Percentiles rank a stretch among this genome's conserved stretches.
Conservation (phyloP, 2,113 vertebrate species). For the Asarcornis scutulata region DNA sequence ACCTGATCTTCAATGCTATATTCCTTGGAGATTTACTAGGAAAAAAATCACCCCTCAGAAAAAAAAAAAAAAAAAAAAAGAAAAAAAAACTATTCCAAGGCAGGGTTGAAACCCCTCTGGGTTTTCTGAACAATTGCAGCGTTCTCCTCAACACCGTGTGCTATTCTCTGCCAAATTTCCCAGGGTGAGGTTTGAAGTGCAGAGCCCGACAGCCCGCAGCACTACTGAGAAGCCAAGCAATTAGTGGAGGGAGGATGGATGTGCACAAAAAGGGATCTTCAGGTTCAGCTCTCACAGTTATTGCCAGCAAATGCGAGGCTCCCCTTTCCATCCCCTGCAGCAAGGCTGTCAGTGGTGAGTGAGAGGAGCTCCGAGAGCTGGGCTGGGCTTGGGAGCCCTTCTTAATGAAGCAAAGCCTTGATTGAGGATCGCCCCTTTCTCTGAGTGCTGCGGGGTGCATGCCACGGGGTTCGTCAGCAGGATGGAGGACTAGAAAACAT, state of each 20-base stretch:
- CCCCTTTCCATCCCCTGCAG: not conserved
- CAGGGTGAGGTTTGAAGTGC: not conserved
- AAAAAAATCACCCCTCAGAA: not conserved
- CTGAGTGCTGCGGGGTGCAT: rapidly evolving
- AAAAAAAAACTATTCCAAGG: not conserved
- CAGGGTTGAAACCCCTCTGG: not conserved
- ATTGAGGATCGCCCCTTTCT: not conserved
- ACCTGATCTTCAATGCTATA: not conserved
- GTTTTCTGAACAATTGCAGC: conserved; percentile 26
- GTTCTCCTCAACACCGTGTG: conserved; percentile 13
- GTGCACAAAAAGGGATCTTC: not conserved
- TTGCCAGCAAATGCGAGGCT: not conserved
- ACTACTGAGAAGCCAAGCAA: not conserved
- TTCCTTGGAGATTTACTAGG: conserved; percentile 14
- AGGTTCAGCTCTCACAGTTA: not conserved
- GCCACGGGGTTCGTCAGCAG: rapidly evolving
- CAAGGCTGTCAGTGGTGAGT: not conserved
- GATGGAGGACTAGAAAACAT: not conserved
- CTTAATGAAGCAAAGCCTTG: rapidly evolving
- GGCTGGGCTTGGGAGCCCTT: not conserved
- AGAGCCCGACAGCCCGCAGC: not conserved
- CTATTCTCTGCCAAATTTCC: conserved; percentile 49
- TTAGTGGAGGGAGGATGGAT: not conserved
- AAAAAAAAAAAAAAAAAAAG: not conserved
- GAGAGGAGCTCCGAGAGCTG: not conserved